phyloP scores from a whole-genome alignment of 1,140 invertebrate species.

The Tetramorium simillimum region DNA sequence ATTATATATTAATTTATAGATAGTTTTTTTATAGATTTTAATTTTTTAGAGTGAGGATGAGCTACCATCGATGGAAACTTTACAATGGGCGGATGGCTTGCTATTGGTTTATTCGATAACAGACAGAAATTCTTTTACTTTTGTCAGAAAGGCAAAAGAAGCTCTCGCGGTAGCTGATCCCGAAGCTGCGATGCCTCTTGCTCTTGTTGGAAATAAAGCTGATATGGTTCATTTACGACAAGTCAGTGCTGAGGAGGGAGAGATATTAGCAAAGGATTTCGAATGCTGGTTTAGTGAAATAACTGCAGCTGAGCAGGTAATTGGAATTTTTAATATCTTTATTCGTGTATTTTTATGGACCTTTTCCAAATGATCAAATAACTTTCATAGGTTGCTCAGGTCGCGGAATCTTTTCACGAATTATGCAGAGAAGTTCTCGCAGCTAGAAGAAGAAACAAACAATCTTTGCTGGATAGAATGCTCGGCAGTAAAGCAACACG shows the following conservation, averaged over 20 bases:
- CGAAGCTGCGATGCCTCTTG: conserved; percentile 90
- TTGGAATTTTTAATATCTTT: not conserved
- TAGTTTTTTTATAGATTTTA: not conserved
- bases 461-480: conserved; percentile 93
- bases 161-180: conserved; percentile 87
- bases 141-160: conserved; percentile 91
- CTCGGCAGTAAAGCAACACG: conserved; percentile 89
- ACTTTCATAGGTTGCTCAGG: conserved; percentile 84
- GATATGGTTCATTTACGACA: conserved; percentile 97
- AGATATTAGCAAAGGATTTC: conserved; percentile 94
- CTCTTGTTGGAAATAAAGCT: conserved; percentile 95
- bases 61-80: conserved; percentile 90
- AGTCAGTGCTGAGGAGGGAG: conserved; percentile 95
- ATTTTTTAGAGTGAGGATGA: conserved; percentile 88
- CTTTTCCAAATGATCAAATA: not conserved
- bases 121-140: conserved; percentile 94
- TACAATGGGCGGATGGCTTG: conserved; percentile 96
- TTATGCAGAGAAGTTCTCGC: conserved; percentile 93
- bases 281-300: conserved; percentile 96
- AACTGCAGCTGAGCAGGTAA: conserved; percentile 94
- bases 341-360: not conserved
- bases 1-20: not conserved
- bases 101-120: conserved; percentile 97
- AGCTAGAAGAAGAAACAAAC: conserved; percentile 92
- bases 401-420: conserved; percentile 94